Conservation (phyloP, 2,888 invertebrate genomes). For the Proisotoma minuta region DNA sequence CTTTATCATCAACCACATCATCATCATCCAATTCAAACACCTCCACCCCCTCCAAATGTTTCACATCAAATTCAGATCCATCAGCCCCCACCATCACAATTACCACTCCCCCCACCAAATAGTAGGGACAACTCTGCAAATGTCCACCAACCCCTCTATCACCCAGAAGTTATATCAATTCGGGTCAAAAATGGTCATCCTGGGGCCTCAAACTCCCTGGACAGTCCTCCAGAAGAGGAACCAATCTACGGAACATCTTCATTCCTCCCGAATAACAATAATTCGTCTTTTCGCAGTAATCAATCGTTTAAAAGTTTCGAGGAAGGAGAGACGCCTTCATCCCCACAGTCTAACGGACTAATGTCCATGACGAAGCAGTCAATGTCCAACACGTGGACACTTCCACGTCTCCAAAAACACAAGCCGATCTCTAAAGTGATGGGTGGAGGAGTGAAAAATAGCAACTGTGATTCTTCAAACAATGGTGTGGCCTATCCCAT, state of each 20-base stretch:
- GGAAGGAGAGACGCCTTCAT: conserved; percentile 75
- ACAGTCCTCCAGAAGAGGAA: conserved; percentile 40
- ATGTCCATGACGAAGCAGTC: conserved; percentile 14
- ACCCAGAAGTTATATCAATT: conserved; percentile 53
- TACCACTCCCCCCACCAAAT: neutral
- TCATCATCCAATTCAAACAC: conserved; percentile 5
- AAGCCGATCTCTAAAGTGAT: conserved; percentile 72
- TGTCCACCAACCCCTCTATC: conserved; percentile 44
- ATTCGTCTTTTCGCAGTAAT: neutral
- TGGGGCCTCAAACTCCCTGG: conserved; percentile 40
- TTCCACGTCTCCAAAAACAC: conserved; percentile 79
- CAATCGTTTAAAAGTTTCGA: conserved; percentile 57
- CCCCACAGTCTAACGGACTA: conserved; percentile 9
- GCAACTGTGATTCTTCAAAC: conserved; percentile 5
- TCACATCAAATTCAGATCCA: conserved; percentile 46
- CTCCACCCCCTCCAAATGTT: conserved; percentile 7
- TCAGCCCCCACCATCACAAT: neutral
- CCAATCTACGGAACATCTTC: conserved; percentile 47
- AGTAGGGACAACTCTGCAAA: neutral
- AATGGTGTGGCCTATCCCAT: conserved; percentile 7
- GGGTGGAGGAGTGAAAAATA: conserved; percentile 18
- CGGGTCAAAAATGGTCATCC: conserved; percentile 49
- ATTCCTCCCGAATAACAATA: conserved; percentile 35
- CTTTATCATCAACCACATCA: conserved; percentile 6
- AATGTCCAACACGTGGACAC: conserved; percentile 57